phyloP scores from a whole-genome alignment of 2,113 vertebrate species.

The Oxyura jamaicensis region DNA sequence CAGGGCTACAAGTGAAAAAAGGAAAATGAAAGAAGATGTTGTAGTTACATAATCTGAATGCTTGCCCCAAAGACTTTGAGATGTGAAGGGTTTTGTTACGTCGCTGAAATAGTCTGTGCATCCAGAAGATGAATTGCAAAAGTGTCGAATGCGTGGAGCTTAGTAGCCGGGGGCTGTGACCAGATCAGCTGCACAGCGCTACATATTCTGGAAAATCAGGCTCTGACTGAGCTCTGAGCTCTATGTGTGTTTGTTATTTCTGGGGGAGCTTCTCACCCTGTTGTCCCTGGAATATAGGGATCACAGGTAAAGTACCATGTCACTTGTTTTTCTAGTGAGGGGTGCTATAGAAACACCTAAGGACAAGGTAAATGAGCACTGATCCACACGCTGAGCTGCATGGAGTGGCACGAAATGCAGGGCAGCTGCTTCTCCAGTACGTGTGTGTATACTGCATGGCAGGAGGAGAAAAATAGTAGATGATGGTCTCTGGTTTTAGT shows the following conservation, averaged over 20 bases:
- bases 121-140: neutral
- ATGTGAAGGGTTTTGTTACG: neutral
- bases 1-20: neutral
- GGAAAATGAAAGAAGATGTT: neutral
- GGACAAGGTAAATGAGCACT: neutral
- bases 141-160: neutral
- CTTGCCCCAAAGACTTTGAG: neutral
- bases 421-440: neutral
- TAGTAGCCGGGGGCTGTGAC: neutral
- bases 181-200: neutral
- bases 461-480: neutral
- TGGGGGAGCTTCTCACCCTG: neutral
- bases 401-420: neutral
- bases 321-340: neutral
- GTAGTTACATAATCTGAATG: neutral
- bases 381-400: neutral
- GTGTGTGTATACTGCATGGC: neutral
- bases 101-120: neutral
- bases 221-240: neutral
- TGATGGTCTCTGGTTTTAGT: neutral
- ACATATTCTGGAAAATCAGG: neutral
- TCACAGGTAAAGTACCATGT: neutral
- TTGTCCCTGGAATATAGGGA: neutral
- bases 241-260: neutral
- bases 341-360: neutral